Conservation (phyloP, 2,113 vertebrate species). For the Mionectes macconnelli region DNA sequence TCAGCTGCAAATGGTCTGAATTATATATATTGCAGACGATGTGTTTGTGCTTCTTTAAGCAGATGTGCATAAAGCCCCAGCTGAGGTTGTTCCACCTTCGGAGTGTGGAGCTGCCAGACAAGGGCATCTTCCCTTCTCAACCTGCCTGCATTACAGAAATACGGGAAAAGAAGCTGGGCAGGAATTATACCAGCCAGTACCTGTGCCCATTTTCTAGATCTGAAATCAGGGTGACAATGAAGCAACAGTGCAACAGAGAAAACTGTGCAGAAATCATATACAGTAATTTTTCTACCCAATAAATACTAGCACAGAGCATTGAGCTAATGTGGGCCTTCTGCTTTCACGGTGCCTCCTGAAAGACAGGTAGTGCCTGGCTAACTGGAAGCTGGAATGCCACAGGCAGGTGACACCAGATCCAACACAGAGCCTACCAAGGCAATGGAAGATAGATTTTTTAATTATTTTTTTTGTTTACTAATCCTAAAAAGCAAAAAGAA, state of each 20-base stretch:
- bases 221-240: background rate
- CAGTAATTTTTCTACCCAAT: background rate
- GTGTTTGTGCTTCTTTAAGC: background rate
- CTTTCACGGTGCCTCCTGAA: background rate
- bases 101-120: background rate
- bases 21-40: background rate
- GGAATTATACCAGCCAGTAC: background rate
- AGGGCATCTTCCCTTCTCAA: background rate
- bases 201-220: background rate
- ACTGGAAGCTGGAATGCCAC: accelerated
- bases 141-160: background rate
- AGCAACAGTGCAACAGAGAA: background rate
- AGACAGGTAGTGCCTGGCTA: background rate
- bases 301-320: background rate
- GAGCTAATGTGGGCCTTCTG: background rate
- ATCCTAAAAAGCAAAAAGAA: background rate
- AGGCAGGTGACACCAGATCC: background rate
- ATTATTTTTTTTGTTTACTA: background rate
- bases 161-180: background rate
- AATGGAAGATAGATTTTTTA: background rate
- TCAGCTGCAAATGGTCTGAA: background rate
- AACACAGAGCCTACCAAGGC: background rate
- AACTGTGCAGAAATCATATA: accelerated
- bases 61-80: background rate
- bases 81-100: background rate